phyloP scores from a whole-genome alignment of 37 sponge, comb jelly and placozoan species.

The Beroe ovata region DNA sequence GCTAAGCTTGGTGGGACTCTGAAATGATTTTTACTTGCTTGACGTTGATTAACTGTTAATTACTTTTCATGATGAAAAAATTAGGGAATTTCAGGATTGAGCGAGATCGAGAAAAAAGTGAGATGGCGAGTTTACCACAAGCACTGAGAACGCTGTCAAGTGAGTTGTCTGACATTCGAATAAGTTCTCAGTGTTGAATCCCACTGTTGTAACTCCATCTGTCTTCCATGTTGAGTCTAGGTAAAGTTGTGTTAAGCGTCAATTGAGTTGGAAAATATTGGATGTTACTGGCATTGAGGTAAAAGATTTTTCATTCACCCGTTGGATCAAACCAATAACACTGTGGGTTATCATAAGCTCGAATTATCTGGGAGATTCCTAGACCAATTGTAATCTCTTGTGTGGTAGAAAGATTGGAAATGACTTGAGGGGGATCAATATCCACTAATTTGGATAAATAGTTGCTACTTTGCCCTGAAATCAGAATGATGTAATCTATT shows the following conservation, averaged over 20 bases:
- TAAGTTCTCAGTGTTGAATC: background rate
- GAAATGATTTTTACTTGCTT: background rate
- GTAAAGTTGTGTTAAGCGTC: too few species aligned
- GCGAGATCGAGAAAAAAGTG: background rate
- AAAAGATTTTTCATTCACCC: too few species aligned
- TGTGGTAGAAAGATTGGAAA: background rate
- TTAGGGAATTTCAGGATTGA: background rate
- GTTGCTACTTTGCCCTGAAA: too few species aligned
- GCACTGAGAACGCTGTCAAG: conserved; percentile 22
- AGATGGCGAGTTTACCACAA: conserved; percentile 36
- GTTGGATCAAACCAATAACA: background rate
- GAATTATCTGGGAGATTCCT: background rate
- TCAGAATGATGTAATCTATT: too few species aligned
- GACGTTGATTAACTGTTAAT: background rate
- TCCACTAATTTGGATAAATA: conserved; percentile 11
- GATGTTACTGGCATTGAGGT: too few species aligned
- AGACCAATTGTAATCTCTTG: conserved; percentile 27
- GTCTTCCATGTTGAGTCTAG: conserved; percentile 1
- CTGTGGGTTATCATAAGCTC: background rate
- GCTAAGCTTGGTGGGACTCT: background rate
- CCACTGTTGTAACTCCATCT: conserved; percentile 16
- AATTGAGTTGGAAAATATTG: too few species aligned
- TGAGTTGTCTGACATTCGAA: conserved; percentile 31
- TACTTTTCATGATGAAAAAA: background rate
- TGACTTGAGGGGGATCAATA: background rate